Base-by-base conservation (phyloP, 2,113 vertebrate genomes). In the Chaenogobius annularis region DNA sequence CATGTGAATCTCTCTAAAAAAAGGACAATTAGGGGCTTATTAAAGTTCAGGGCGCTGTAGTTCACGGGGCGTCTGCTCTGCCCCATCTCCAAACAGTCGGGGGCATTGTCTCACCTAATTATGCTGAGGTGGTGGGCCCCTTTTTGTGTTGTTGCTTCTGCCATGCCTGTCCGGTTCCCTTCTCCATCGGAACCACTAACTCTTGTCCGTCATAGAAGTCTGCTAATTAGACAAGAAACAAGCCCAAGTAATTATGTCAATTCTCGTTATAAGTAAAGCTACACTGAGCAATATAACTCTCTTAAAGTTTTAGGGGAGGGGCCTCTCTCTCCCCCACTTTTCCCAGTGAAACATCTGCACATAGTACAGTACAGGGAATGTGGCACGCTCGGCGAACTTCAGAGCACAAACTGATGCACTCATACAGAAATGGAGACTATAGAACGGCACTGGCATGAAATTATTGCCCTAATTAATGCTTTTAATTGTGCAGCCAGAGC, bases 171-270 rank as follows among this genome's bases (percentile, higher is more conserved):
- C 96, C 87, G 93, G 95, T 96, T 94, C 92, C 93, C 93, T 95
- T 96, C 96, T 92, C 83, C 83, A 93, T 92, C 94, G 93, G 76
- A 90, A 92, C 93, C 91, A 92, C 94, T 94, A 85, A 94, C 91
- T 94, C 93, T 93, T 73, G 93, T 93, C 93, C 91, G 80, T 91
- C 81, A 92, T 95, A 93, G 95, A 96, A 96, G 94, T 96, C 94
- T 98, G 96, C 96, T 98, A 98, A 98, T 98, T 97, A 98, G 92
- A 96, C 94, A 88, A 95, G 95, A 98, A 97, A 96, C 94, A 95
- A 94, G 88, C 92, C 94, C 91, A 90, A 95, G 96, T 94, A 95
- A 96, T 96, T 95, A 95, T 96, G 96, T 97, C 96, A 95, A 89
- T 91, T 94, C 94, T 94, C 0, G 92, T 98, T 97, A 96, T 87